These are phyloP conservation scores for Alexandromys fortis DNA, from an alignment of 2,113 vertebrate species.

Conservation along the genomic window DNA sequence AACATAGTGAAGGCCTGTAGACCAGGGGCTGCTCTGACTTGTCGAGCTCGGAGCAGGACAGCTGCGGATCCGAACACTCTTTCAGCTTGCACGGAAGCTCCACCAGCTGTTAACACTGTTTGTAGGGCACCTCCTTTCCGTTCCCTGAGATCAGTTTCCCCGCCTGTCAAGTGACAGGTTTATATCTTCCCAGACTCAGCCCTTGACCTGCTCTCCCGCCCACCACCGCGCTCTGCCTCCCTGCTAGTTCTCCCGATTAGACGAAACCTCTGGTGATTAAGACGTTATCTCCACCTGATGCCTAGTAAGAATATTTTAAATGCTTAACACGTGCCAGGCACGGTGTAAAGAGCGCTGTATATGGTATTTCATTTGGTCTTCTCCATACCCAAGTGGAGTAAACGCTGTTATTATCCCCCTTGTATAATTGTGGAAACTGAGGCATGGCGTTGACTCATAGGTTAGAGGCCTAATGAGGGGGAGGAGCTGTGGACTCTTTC, in stretches of 20 bases:
- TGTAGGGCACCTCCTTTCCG: neutral
- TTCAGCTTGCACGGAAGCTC: neutral
- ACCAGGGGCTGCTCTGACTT: neutral
- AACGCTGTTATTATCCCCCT: slow-evolving; percentile 30
- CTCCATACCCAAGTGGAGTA: neutral
- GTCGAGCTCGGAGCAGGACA: neutral
- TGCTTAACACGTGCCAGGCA: neutral
- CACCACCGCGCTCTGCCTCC: neutral
- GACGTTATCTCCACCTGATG: neutral
- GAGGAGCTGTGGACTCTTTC: neutral
- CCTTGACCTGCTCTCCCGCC: neutral
- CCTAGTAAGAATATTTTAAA: neutral
- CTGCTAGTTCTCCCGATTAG: neutral
- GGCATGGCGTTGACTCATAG: slow-evolving; percentile 52
- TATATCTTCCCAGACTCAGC: neutral
- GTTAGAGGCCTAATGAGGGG: neutral
- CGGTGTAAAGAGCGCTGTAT: neutral
- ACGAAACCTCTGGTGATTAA: neutral
- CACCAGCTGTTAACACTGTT: neutral
- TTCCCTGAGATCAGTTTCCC: slow-evolving; percentile 22
- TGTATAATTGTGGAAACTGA: slow-evolving; percentile 65
- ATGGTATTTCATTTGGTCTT: slow-evolving; percentile 41
- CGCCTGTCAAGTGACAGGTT: neutral
- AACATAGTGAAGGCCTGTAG: neutral
- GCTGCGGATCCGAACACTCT: neutral